Evolutionary conservation across 2,797 vertebrate genomes (phyloP).

Genomic region (Denticeps clupeoides): DNA sequence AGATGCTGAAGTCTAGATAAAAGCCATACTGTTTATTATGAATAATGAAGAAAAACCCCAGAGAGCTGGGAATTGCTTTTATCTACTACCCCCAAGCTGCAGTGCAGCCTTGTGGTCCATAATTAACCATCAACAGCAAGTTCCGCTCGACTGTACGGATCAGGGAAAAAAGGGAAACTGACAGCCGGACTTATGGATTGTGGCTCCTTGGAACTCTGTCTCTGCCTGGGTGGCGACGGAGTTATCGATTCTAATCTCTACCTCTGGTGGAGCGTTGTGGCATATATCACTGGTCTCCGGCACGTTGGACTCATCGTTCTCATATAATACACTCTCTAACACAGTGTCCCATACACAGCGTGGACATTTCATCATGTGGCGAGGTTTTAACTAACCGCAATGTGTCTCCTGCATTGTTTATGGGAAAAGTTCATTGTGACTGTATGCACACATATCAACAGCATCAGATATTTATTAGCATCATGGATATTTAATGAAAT

Average conservation of each 20-base stretch:
- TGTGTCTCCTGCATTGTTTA: not conserved
- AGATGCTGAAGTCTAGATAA: slow-evolving; percentile 23
- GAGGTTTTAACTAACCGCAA: not conserved
- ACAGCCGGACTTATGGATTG: slow-evolving; percentile 45
- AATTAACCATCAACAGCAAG: slow-evolving; percentile 35
- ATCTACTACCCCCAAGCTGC: slow-evolving; percentile 3
- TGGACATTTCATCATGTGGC: not conserved
- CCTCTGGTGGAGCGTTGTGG: too few relatives aligned
- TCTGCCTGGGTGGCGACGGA: slow-evolving; percentile 37
- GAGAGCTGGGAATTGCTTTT: slow-evolving; percentile 11
- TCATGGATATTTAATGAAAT: too few relatives aligned
- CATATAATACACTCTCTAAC: not conserved
- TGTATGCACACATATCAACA: not conserved
- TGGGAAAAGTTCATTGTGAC: not conserved
- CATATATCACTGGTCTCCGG: not conserved
- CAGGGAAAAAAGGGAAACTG: slow-evolving; percentile 30
- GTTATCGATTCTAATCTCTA: slow-evolving; percentile 46
- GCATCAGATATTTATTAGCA: too few relatives aligned
- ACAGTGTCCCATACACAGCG: not conserved
- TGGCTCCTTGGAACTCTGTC: slow-evolving; percentile 49
- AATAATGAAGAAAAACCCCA: slow-evolving; percentile 17
- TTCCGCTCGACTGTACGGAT: slow-evolving; percentile 37
- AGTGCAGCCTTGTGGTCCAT: slow-evolving; percentile 25
- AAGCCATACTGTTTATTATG: slow-evolving; percentile 16
- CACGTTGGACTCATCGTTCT: not conserved